Base-by-base conservation (phyloP, 2,797 vertebrate species). In the Nothura maculosa region DNA sequence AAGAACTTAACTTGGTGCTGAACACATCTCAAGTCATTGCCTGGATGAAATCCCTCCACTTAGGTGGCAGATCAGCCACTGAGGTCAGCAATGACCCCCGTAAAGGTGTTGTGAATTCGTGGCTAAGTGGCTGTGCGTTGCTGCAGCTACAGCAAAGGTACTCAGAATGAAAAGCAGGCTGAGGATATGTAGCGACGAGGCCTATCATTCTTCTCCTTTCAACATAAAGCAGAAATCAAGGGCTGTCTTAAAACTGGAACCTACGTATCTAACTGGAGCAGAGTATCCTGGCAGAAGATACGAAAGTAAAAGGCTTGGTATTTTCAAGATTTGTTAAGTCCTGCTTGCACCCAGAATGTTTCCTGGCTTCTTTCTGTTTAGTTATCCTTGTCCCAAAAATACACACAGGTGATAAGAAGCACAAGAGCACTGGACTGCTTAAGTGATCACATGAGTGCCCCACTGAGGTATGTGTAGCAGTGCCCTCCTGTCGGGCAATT, bases 401-500 rank as follows among this genome's bases (percentile, higher is more conserved):
- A 7, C 0, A 3, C 22, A 66, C 17, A 3, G n/a, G 16, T 30
- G 17, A 24, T 20, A 14, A 4, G 43, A 30, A 18, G 30, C 32
- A n/a, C 48, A 57, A 73, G 36, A 5, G 32, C 54, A 6, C 1
- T 1, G 25, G 4, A 30, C 19, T 1, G 1, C 52, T 32, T 14
- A 1, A 5, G 16, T 0, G 24, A 30, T 32, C 30, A 4, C 6
- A 19, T 1, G 19, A 28, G 32, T 12, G 24, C n/a, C 42, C 48
- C 24, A 5, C 38, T 1, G 7, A 47, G 68, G 74, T n/a, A 20
- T 1, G 4, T 1, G 4, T 19, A 30, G 42, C 36, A 6, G 55
- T 12, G 27, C 18, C 12, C 2, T 27, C 1, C 2, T 42, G 0
- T 16, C 10, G 10, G 4, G 61, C 27, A 2, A 4, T 16, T 16